Percentiles rank a stretch among this genome's conserved stretches.
Conservation (phyloP, 2,797 vertebrate species). For the Melanotaenia boesemani region DNA sequence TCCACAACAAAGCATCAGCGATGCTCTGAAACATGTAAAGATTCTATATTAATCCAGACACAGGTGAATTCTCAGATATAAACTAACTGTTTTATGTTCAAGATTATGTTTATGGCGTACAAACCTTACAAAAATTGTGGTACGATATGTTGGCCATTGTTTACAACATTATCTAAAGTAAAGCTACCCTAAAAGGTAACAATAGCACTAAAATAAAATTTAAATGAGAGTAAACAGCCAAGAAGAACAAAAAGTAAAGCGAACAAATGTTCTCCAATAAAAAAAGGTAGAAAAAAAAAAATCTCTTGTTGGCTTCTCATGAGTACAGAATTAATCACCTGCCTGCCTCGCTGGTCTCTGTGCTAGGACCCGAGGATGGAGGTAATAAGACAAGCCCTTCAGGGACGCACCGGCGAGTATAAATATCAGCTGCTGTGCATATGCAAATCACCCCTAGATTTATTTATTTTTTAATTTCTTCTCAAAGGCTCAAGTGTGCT, state of each 20-base stretch:
- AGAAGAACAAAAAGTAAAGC: constrained; percentile 49
- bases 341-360: constrained; percentile 93
- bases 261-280: constrained; percentile 41
- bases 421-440: constrained; percentile 99
- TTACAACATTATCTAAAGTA: constrained; percentile 36
- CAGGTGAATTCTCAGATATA: constrained; percentile 89
- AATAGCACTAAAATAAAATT: constrained; percentile 40
- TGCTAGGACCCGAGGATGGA: constrained; percentile 94
- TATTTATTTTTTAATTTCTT: constrained; percentile 84
- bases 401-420: constrained; percentile 92
- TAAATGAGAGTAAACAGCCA: constrained; percentile 53
- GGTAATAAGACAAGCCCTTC: constrained; percentile 98
- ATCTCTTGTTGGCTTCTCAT: constrained; percentile 90
- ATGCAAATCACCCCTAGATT: constrained; percentile 93
- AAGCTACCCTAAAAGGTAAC: constrained; percentile 44
- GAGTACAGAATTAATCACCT: constrained; percentile 99
- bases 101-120: constrained; percentile 34
- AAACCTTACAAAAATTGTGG: constrained; percentile 39
- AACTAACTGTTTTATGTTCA: constrained; percentile 64
- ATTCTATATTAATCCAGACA: constrained; percentile 87
- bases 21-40: constrained; percentile 89
- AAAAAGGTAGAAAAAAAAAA: constrained; percentile 21
- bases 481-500: constrained; percentile 95
- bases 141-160: not conserved
- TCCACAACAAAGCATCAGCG: constrained; percentile 88